Conservation (phyloP, 1,140 invertebrate species). For the Drosophila pachea region DNA sequence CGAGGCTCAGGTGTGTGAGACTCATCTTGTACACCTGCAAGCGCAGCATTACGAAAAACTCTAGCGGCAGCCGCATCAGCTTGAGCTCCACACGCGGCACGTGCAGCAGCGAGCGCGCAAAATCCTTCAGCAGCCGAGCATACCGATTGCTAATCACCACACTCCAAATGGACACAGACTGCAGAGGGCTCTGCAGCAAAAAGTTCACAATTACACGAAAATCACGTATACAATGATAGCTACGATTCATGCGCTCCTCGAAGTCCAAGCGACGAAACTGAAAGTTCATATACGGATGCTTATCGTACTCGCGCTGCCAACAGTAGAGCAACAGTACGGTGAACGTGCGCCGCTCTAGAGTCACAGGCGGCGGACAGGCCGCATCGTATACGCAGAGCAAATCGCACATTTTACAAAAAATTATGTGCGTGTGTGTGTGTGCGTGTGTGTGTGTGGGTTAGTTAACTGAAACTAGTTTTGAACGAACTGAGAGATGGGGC, state of each 20-base stretch:
- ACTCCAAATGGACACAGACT: conserved; percentile 36
- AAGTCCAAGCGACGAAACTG: conserved; percentile 56
- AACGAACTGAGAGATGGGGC: conserved; percentile 31
- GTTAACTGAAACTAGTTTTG: background rate
- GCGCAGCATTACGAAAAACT: conserved; percentile 62
- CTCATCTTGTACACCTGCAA: conserved; percentile 43
- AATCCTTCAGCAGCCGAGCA: conserved; percentile 38
- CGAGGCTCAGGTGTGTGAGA: conserved; percentile 48
- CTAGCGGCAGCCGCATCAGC: conserved; percentile 54
- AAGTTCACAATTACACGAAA: conserved; percentile 57
- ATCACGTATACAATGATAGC: conserved; percentile 51
- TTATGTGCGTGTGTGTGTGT: background rate
- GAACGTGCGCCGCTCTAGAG: conserved; percentile 28
- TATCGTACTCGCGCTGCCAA: conserved; percentile 75
- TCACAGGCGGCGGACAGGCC: background rate
- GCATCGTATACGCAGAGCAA: conserved; percentile 38
- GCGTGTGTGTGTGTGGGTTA: background rate
- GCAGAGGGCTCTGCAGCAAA: conserved; percentile 22
- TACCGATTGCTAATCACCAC: conserved; percentile 39
- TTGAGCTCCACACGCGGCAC: conserved; percentile 47
- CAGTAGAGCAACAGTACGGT: conserved; percentile 52
- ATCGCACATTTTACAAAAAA: conserved; percentile 46
- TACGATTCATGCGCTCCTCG: conserved; percentile 59
- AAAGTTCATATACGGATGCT: conserved; percentile 60
- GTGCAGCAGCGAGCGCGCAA: conserved; percentile 34